Percentiles rank a stretch among this genome's conserved stretches.
phyloP scores from a whole-genome alignment of 1,140 invertebrate genomes.

The Thaumatotibia leucotreta region DNA sequence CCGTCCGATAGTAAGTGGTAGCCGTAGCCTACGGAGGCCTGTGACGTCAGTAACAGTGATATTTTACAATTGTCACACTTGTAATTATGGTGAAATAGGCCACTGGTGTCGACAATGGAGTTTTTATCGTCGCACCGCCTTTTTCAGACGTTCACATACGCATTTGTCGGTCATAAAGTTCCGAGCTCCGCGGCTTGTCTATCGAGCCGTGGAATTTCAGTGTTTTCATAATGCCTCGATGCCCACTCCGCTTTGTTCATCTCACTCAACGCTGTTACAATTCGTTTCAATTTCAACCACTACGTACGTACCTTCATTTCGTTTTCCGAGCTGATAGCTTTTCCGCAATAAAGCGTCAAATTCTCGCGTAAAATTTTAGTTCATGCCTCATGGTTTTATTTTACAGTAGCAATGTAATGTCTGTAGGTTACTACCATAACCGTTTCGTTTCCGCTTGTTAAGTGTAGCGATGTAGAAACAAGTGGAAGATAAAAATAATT shows the following conservation, averaged over 20 bases:
- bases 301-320: conserved; percentile 14
- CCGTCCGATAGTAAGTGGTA: too few species aligned
- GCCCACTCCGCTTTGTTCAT: conserved; percentile 19
- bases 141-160: conserved; percentile 43
- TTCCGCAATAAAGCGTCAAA: background rate
- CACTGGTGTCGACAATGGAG: conserved; percentile 52
- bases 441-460: background rate
- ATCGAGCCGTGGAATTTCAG: conserved; percentile 32
- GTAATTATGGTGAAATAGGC: too few species aligned
- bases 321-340: background rate
- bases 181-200: conserved; percentile 25
- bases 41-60: too few species aligned
- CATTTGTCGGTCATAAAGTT: conserved; percentile 49
- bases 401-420: background rate
- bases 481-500: conserved; percentile 61
- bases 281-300: conserved; percentile 18
- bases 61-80: too few species aligned
- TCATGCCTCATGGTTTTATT: background rate
- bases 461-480: conserved; percentile 11
- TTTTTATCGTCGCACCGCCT: conserved; percentile 52
- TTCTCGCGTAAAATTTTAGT: background rate
- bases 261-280: conserved; percentile 14
- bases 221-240: conserved; percentile 27
- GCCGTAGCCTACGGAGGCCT: too few species aligned
- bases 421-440: background rate